Evolutionary conservation across 2,888 invertebrate species (phyloP).

Genomic region (Dicyrtoma fusca): DNA sequence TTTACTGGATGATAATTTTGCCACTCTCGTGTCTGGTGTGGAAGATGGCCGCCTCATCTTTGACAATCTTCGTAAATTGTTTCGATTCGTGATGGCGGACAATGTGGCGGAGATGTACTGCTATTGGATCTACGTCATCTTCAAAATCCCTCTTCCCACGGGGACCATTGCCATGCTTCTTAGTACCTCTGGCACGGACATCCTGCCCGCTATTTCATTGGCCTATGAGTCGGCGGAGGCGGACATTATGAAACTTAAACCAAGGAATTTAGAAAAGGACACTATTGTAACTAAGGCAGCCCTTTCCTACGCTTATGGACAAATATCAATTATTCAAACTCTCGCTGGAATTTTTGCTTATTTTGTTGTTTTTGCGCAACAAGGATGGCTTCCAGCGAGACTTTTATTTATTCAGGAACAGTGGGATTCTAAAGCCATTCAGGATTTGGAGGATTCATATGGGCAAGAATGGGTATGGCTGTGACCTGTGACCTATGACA

Average conservation of each 20-base stretch:
- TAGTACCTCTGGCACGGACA: constrained; percentile 34
- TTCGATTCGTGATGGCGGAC: constrained; percentile 40
- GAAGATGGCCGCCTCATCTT: constrained; percentile 94
- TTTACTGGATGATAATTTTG: constrained; percentile 83
- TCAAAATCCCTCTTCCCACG: constrained; percentile 37
- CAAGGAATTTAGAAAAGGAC: constrained; percentile 36
- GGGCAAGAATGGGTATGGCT: constrained; percentile 60
- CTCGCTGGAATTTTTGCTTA: constrained; percentile 64
- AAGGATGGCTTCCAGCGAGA: constrained; percentile 62
- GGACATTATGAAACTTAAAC: constrained; percentile 43
- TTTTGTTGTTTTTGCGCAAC: constrained; percentile 64
- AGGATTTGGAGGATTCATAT: constrained; percentile 63
- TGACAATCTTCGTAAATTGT: constrained; percentile 68
- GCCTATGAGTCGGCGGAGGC: constrained; percentile 39
- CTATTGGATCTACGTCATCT: constrained; percentile 39
- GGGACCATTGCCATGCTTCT: constrained; percentile 32
- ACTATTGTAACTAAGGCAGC: constrained; percentile 39
- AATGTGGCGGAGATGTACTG: constrained; percentile 45
- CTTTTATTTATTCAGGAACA: constrained; percentile 62
- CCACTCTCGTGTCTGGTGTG: constrained; percentile 81
- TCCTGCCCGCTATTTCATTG: constrained; percentile 22
- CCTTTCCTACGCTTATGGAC: constrained; percentile 45
- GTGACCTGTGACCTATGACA: too few relatives aligned
- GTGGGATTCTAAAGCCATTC: constrained; percentile 63
- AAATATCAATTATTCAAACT: constrained; percentile 61